Base-by-base conservation (phyloP, 1,140 invertebrate species). In the Atta cephalotes region DNA sequence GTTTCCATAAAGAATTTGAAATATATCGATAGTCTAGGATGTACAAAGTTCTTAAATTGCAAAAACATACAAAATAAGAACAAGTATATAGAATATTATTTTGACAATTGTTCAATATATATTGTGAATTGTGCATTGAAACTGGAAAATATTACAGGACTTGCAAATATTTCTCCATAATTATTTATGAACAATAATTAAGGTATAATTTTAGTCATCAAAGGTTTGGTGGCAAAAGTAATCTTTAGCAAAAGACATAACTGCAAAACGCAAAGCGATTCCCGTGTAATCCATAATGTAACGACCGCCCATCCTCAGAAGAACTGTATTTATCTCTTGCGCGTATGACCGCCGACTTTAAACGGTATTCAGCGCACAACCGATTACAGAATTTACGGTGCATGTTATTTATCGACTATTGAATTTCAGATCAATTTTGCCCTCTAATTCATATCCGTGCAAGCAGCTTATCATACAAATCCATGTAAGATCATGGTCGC, bases 351-450 rank as follows among this genome's bases (percentile, higher is more conserved):
- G 31, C 35, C 60, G 60, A 88, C 89, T 88, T 89, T 62, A 81
- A 87, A 88, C 71, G 85, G 90, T 89, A 76, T 70, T 65, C 90
- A 82, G 85, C 65, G 92, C 90, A 93, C 87, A 88, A 77, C 86
- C 90, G 88, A 93, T 93, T 93, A 93, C 88, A 89, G 89, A 93
- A 93, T 92, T 91, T 90, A 89, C 89, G 78, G 88, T 81, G 85
- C 89, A 89, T 77, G 88, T 94, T 93, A 93, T 94, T 94, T 93
- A 94, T 93, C 88, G 91, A 89, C 92, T 90, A 93, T 94, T 94
- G 93, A 93, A 93, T 93, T 93, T 92, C 92, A 91, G 86, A 92
- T 88, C 88, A 89, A 90, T 93, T 93, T 93, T 81, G 76, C 71
- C 79, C 89, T 91, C 87, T 93, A 94, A 94, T 92, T 94, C 93